A percentile compares a stretch with the other conserved stretches of the same genome.
phyloP scores from a whole-genome alignment of 2,888 invertebrate genomes.

The Drosophila siamana region DNA sequence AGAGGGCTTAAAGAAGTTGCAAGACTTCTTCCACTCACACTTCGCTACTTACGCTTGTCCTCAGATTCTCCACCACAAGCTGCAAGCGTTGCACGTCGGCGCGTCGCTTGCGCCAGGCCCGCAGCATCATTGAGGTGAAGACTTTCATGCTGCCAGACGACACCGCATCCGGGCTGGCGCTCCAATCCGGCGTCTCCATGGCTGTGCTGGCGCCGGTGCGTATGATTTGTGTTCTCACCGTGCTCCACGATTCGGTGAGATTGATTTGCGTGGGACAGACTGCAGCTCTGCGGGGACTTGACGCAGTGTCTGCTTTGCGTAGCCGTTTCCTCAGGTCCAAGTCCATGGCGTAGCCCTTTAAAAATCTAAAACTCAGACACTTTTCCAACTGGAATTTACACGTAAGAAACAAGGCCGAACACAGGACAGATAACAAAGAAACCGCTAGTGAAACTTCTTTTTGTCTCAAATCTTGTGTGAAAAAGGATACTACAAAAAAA shows the following conservation, averaged over 20 bases:
- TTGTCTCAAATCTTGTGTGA: conserved; percentile 18
- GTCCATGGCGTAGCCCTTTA: conserved; percentile 8
- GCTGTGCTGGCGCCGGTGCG: not conserved
- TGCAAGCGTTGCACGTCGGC: conserved; percentile 73
- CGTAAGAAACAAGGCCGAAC: conserved; percentile 20
- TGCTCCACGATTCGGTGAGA: not conserved
- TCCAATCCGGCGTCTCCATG: conserved; percentile 1
- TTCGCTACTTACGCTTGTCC: conserved; percentile 63
- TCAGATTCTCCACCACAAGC: conserved; percentile 59
- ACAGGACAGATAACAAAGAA: not conserved
- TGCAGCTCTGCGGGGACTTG: not conserved
- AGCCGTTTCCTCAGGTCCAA: not conserved
- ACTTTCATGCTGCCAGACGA: conserved; percentile 68
- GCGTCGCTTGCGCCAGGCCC: conserved; percentile 81
- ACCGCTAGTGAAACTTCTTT: not conserved
- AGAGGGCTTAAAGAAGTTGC: not conserved
- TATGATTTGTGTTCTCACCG: conserved; percentile 1
- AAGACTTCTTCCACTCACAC: accelerated
- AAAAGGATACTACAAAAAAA: conserved; percentile 17
- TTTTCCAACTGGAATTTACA: conserved; percentile 52
- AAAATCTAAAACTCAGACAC: conserved; percentile 18
- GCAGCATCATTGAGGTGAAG: conserved; percentile 78
- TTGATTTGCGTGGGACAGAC: not conserved
- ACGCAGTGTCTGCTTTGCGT: not conserved
- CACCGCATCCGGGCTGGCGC: not conserved